Conservation (phyloP, 2,113 vertebrate species). For the Eclectus roratus region DNA sequence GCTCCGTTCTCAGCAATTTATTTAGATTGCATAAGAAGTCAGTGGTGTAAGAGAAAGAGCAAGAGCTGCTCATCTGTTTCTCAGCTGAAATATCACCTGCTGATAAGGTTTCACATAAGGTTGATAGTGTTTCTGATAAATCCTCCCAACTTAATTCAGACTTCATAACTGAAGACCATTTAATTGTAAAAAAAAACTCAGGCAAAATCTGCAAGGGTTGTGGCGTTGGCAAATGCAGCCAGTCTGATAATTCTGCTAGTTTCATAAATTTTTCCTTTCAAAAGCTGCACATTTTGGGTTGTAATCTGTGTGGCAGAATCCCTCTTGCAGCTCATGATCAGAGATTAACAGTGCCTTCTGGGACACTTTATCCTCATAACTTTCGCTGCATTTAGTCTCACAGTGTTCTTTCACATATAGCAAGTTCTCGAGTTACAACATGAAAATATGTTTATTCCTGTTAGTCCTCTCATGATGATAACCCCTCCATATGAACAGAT, state of each 20-base stretch:
- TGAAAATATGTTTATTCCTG: background rate
- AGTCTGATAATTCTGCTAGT: background rate
- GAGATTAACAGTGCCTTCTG: background rate
- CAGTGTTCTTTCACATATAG: background rate
- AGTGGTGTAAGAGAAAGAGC: background rate
- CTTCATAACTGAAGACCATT: background rate
- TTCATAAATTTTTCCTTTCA: background rate
- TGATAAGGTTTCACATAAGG: background rate
- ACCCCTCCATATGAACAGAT: background rate
- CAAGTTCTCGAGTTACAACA: background rate
- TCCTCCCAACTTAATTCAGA: fast-evolving
- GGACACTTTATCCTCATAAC: background rate
- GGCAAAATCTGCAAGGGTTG: background rate
- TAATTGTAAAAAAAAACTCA: background rate
- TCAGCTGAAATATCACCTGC: background rate
- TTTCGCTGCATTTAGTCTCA: fast-evolving
- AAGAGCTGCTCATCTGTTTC: background rate
- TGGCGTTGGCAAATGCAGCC: background rate
- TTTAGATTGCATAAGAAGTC: background rate
- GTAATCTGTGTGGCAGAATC: background rate
- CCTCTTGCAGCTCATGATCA: background rate
- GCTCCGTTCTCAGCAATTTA: background rate
- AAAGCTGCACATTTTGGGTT: background rate
- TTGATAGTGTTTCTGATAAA: background rate
- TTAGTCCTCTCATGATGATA: background rate